phyloP scores from a whole-genome alignment of 2,888 invertebrate genomes.

The Melinaea marsaeus region DNA sequence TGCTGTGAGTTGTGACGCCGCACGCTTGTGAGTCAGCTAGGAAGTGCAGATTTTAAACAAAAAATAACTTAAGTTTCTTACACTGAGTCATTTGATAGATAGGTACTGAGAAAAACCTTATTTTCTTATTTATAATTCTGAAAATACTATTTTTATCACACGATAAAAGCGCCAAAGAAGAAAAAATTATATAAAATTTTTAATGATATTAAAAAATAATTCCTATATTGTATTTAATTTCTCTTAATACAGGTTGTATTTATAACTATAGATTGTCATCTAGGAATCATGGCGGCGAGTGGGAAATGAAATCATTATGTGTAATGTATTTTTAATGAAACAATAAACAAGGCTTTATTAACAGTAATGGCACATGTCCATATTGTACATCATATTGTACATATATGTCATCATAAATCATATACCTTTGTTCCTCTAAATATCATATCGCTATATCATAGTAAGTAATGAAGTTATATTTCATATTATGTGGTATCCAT shows the following conservation, averaged over 20 bases:
- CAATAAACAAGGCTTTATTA: slow-evolving; percentile 29
- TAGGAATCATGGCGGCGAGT: slow-evolving; percentile 21
- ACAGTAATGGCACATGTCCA: slow-evolving; percentile 32
- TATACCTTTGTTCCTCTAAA: slow-evolving; percentile 18
- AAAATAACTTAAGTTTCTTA: background rate
- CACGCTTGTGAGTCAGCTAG: slow-evolving; percentile 28
- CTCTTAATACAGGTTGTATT: no score
- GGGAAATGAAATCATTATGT: slow-evolving; percentile 20
- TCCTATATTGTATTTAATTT: no score
- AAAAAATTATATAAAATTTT: no score
- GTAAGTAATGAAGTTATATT: slow-evolving; percentile 29
- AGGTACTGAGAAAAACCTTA: background rate
- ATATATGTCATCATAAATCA: slow-evolving; percentile 23
- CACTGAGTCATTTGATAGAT: slow-evolving; percentile 5
- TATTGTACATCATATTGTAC: slow-evolving; percentile 23
- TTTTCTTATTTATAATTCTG: background rate
- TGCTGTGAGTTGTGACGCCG: background rate
- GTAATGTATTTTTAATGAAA: slow-evolving; percentile 27
- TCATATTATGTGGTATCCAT: slow-evolving; percentile 25
- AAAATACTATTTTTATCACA: background rate
- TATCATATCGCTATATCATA: slow-evolving; percentile 4
- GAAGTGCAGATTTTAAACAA: slow-evolving; percentile 22
- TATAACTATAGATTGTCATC: no score
- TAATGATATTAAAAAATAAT: no score
- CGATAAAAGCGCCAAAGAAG: no score